Conservation (phyloP, 2,797 vertebrate species). For the Emydoidea blandingii region DNA sequence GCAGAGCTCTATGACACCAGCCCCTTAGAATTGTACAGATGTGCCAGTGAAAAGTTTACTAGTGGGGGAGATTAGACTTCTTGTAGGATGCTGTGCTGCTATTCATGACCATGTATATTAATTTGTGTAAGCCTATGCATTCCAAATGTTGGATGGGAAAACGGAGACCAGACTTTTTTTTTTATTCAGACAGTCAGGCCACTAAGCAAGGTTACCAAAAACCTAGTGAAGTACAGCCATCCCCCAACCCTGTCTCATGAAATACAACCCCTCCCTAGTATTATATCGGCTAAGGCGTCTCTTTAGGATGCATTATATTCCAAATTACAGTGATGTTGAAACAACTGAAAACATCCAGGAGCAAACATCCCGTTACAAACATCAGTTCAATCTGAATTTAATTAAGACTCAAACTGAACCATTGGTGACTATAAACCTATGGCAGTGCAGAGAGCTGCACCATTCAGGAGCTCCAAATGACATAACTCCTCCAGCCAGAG, state of each 20-base stretch:
- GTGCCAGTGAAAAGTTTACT: neutral
- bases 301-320: neutral
- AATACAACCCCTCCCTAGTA: too few relatives aligned
- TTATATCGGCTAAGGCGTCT: neutral
- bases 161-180: neutral
- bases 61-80: neutral
- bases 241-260: neutral
- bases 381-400: neutral
- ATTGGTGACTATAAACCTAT: neutral
- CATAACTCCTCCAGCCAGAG: neutral
- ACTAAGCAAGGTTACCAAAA: neutral
- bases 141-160: slow-evolving; percentile 17
- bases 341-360: neutral
- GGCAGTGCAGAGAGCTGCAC: neutral
- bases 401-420: neutral
- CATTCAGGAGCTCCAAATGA: neutral
- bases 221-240: neutral
- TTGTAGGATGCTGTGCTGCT: neutral
- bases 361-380: neutral
- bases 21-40: slow-evolving; percentile 21
- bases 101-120: accelerated
- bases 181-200: neutral
- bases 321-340: neutral
- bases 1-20: slow-evolving; percentile 36
- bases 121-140: slow-evolving; percentile 30